Conservation (phyloP, 2,113 vertebrate genomes). For the Ondatra zibethicus region DNA sequence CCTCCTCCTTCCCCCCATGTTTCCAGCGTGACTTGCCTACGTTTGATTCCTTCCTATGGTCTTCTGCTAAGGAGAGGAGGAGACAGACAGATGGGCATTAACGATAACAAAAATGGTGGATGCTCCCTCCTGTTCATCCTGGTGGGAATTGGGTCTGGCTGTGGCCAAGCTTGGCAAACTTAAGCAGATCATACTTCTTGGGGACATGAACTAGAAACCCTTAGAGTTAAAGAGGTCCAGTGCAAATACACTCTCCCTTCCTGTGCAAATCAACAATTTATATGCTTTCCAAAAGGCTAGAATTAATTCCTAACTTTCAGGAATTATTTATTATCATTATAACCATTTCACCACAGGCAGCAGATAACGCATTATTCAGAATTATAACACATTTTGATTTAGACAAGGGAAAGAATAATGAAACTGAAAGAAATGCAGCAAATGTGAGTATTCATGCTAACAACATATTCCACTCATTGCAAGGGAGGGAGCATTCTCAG, state of each 20-base stretch:
- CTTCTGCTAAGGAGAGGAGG: not conserved
- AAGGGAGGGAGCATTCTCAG: not conserved
- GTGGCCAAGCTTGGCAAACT: fast-evolving
- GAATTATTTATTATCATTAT: conserved; percentile 67
- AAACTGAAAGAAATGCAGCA: conserved; percentile 50
- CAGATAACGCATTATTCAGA: conserved; percentile 63
- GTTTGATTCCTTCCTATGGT: not conserved
- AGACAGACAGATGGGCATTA: not conserved
- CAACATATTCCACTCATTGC: not conserved
- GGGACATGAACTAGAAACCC: not conserved
- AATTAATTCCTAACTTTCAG: conserved; percentile 56
- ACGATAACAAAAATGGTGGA: fast-evolving
- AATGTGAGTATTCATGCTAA: conserved; percentile 28
- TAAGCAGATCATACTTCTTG: not conserved
- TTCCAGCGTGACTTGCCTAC: not conserved
- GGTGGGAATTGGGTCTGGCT: not conserved
- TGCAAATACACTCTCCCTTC: not conserved
- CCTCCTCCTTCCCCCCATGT: not conserved
- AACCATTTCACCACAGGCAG: conserved; percentile 58
- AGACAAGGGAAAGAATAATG: conserved; percentile 51
- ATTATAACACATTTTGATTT: conserved; percentile 50
- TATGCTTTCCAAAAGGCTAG: conserved; percentile 59
- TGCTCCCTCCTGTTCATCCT: fast-evolving
- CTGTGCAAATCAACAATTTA: conserved; percentile 25
- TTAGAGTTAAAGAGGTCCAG: not conserved